Evolutionary conservation across 2,888 invertebrate species (phyloP).

Genomic region (Meteorus cinctellus): DNA sequence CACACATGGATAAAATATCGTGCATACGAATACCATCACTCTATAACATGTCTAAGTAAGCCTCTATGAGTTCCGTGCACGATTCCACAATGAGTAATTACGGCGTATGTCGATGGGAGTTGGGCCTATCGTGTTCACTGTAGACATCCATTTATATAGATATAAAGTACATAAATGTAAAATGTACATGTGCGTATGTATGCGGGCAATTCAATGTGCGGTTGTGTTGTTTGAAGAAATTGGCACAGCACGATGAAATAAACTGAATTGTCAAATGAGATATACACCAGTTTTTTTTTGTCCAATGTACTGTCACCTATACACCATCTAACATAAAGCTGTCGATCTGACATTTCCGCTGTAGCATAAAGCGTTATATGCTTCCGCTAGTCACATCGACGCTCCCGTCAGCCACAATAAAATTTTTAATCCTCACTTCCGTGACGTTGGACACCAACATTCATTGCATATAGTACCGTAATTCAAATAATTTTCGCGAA

Average conservation of each 20-base stretch:
- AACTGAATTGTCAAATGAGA: not conserved
- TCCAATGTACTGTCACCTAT: not conserved
- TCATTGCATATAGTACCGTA: not conserved
- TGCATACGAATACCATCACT: constrained; percentile 5
- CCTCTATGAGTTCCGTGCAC: constrained; percentile 18
- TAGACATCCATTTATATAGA: constrained; percentile 6
- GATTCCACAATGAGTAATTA: constrained; percentile 14
- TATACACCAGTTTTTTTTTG: not conserved
- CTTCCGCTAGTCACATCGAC: constrained; percentile 35
- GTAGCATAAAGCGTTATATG: constrained; percentile 37
- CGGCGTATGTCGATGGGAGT: constrained; percentile 19
- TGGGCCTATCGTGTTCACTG: not conserved
- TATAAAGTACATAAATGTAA: constrained; percentile 4
- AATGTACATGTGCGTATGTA: not conserved
- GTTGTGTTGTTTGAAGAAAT: not conserved
- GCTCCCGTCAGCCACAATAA: constrained; percentile 28
- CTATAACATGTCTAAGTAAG: not conserved
- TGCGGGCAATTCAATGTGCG: not conserved
- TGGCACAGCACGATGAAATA: not conserved
- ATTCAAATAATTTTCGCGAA: not conserved
- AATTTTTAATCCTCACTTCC: constrained; percentile 23
- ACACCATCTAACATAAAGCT: not conserved
- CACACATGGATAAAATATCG: too few relatives aligned
- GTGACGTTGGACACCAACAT: not conserved
- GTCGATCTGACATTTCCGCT: constrained; percentile 19